Evolutionary conservation across 1,140 invertebrate species (phyloP).

Genomic region (Lamellibrachia luymesi): DNA sequence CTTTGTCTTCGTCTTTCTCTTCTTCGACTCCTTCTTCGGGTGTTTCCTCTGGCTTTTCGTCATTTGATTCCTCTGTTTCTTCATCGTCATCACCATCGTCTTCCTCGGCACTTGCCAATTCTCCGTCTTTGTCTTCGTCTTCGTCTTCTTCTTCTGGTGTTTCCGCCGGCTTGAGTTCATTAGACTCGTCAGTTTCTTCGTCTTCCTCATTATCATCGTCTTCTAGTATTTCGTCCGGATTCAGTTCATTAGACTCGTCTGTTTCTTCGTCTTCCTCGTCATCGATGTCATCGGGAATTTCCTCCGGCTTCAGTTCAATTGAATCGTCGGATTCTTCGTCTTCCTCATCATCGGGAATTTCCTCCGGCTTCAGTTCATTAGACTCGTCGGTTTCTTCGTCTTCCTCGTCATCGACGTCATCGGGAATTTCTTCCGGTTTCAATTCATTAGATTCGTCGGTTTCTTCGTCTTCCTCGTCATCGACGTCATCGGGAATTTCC

Average conservation of each 20-base stretch:
- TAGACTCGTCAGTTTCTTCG: neutral
- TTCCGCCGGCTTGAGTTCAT: no score
- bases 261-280: neutral
- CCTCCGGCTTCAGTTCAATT: neutral
- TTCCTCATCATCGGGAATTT: no score
- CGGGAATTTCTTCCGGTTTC: no score
- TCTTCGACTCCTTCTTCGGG: neutral
- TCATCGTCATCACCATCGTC: slow-evolving; percentile 10
- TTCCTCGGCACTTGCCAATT: neutral
- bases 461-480: slow-evolving; percentile 10
- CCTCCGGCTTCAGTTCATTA: neutral
- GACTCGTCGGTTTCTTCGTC: neutral
- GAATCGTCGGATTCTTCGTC: neutral
- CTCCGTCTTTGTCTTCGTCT: neutral
- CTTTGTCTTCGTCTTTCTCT: neutral
- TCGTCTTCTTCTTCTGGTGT: no score
- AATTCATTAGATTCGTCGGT: neutral
- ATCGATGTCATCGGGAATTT: neutral
- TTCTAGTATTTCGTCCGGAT: neutral
- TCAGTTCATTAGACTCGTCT: neutral
- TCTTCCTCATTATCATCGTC: neutral
- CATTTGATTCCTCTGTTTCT: slow-evolving; percentile 10
- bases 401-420: neutral
- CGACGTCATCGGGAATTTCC: neutral
- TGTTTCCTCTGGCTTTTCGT: neutral